Percentiles rank a stretch among this genome's conserved stretches.
Evolutionary conservation across 2,888 invertebrate genomes (phyloP).

Genomic region (Timema podura): DNA sequence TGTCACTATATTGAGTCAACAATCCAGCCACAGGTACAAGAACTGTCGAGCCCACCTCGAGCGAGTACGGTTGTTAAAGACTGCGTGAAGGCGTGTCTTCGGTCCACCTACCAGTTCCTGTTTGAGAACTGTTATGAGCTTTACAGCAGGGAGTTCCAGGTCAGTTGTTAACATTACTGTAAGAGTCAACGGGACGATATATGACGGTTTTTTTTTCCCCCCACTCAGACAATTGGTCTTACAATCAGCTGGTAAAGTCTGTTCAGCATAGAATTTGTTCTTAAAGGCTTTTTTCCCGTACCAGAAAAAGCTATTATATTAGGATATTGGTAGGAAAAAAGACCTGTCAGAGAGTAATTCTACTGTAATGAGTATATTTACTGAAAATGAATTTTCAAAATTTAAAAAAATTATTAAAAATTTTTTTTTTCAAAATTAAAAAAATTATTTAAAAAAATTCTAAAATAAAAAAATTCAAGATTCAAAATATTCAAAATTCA

Average conservation of each 20-base stretch:
- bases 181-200: no score
- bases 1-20: no score
- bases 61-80: constrained; percentile 99
- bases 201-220: no score
- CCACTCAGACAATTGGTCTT: no score
- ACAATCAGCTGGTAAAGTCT: no score
- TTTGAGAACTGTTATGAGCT: constrained; percentile 99
- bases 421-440: not conserved
- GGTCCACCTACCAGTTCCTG: constrained; percentile 98
- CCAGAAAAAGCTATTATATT: no score
- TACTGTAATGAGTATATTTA: no score
- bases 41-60: constrained; percentile 94
- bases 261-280: no score
- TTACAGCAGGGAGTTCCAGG: constrained; percentile 89
- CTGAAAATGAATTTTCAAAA: constrained; percentile 28
- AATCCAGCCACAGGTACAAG: constrained; percentile 74
- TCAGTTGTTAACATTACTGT: no score
- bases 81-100: constrained; percentile 97
- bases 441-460: not conserved
- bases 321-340: no score
- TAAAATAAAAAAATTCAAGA: not conserved
- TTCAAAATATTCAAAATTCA: not conserved
- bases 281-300: no score
- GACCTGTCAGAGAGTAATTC: no score
- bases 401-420: not conserved